Base-by-base conservation (phyloP, 2,797 vertebrate species). In the Gambelia wislizenii region DNA sequence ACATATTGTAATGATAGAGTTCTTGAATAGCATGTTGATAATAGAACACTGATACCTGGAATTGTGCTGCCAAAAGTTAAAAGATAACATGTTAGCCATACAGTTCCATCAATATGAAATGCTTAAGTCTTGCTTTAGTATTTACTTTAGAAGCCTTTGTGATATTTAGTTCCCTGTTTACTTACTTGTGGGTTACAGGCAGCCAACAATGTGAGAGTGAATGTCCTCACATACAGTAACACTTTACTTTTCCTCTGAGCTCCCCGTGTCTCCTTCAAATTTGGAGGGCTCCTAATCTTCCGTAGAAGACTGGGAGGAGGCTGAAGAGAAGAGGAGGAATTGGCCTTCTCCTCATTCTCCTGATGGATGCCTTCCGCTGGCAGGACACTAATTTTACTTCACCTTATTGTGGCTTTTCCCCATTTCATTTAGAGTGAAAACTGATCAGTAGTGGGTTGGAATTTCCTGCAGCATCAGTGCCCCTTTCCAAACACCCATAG, bases 21-120 rank as follows among this genome's bases (percentile, higher is more conserved):
- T 76, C 88, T 86, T 87, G 78, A 86, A 74, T n/a, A 39, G 36
- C 22, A 69, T 39, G 25, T 49, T 88, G 78, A 59, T 87, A 6
- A 59, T 22, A 9, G 69, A 83, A 44, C 49, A 69, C 44, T 42
- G 33, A 14, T 14, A 59, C 18, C 74, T 77, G 18, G 33, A 36
- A 69, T 70, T 49, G 33, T 80, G 54, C 1, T 39, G 10, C 39
- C 18, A 39, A 72, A 49, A 36, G 14, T 49, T 33, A 70, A 83
- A 70, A 22, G 2, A 49, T 59, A 39, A 18, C 12, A 39, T 8
- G 20, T n/a, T 52, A 52, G 13, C 33, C 30, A 70, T 36, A 36
- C 14, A 70, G 30, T 80, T 80, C 44, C 54, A 80, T 61, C 14
- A 14, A 61, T 84, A 8, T 10, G 52, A 84, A 84, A 27, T 39